These are phyloP conservation scores for Vandiemenella viatica DNA, from an alignment of 2,888 invertebrate genomes.

Conservation along the genomic window DNA sequence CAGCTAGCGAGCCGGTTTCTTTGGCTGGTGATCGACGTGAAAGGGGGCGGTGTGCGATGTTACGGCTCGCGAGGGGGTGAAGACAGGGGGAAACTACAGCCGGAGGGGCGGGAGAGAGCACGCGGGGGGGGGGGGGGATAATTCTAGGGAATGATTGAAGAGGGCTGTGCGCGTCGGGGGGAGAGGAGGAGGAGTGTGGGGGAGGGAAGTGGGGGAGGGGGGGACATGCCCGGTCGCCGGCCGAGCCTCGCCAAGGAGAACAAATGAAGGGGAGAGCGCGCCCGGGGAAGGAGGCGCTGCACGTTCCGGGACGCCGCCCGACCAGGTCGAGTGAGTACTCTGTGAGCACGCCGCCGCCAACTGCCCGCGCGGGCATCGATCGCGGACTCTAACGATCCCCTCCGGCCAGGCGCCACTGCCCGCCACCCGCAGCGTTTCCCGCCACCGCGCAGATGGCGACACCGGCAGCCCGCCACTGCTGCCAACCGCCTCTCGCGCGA, in stretches of 20 bases:
- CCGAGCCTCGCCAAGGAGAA: slow-evolving; percentile 2
- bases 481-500: too few species aligned
- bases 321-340: not conserved
- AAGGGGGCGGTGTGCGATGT: too few species aligned
- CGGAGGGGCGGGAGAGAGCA: not conserved
- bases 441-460: too few species aligned
- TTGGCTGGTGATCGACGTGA: not conserved
- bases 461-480: too few species aligned
- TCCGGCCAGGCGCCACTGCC: too few species aligned
- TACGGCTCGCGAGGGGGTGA: too few species aligned
- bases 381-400: too few species aligned
- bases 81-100: not conserved
- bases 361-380: not conserved
- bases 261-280: slow-evolving; percentile 3
- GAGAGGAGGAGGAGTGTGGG: slow-evolving; percentile 3
- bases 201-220: not conserved
- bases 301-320: not conserved
- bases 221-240: slow-evolving; percentile 3
- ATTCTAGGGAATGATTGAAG: not conserved
- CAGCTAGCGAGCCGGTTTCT: too few species aligned
- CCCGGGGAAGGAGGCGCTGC: not conserved
- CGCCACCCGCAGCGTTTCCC: too few species aligned
- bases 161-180: not conserved
- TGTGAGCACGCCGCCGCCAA: not conserved
- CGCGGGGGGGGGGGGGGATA: not conserved